phyloP scores from a whole-genome alignment of 1,140 invertebrate genomes.

The Bactericera cockerelli region DNA sequence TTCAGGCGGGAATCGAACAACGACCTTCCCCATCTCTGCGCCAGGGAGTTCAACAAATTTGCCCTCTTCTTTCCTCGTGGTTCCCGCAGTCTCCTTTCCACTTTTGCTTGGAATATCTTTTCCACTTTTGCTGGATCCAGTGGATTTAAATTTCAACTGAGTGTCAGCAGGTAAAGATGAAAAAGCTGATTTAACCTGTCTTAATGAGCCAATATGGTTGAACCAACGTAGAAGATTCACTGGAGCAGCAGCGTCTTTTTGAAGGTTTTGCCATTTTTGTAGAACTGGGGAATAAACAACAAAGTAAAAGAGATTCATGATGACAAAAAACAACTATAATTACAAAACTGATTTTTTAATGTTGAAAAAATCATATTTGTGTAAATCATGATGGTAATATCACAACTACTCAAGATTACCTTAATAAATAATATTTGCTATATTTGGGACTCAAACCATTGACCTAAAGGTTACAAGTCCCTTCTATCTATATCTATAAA shows the following conservation, averaged over 20 bases:
- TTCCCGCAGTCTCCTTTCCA: constrained; percentile 22
- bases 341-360: too few species aligned
- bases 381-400: too few species aligned
- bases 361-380: too few species aligned
- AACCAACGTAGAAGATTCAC: constrained; percentile 55
- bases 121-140: constrained; percentile 22
- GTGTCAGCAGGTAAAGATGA: constrained; percentile 36
- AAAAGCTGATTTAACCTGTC: constrained; percentile 37
- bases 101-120: constrained; percentile 20
- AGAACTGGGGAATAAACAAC: neutral
- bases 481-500: too few species aligned
- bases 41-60: constrained; percentile 94
- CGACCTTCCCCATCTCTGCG: constrained; percentile 87
- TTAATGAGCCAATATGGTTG: constrained; percentile 42
- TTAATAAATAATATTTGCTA: too few species aligned
- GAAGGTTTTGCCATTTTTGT: constrained; percentile 19
- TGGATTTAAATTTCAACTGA: constrained; percentile 22
- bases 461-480: too few species aligned
- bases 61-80: constrained; percentile 54
- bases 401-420: too few species aligned
- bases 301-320: neutral
- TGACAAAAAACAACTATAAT: too few species aligned
- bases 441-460: too few species aligned
- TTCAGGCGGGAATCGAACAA: constrained; percentile 92
- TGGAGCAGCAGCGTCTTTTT: constrained; percentile 33